Base-by-base conservation (phyloP, 2,113 vertebrate genomes). In the Brachirus orientalis region DNA sequence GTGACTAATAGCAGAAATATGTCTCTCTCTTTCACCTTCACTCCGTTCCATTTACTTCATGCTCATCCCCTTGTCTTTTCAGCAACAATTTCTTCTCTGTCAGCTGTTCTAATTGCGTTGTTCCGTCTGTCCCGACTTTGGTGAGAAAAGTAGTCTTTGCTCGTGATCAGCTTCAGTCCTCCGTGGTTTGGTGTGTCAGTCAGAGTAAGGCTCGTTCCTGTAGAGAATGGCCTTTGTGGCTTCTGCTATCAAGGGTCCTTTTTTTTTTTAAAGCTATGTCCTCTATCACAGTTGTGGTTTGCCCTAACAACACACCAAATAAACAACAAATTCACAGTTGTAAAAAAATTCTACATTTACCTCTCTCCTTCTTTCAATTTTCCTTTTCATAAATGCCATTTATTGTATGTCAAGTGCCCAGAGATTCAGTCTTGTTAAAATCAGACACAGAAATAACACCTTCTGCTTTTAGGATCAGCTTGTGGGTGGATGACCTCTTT, bases 401-500 rank as follows among this genome's bases (percentile, higher is more conserved):
- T 28, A 28, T 28, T 28, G 28, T 36, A 78, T 38, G 55, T 73
- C 64, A 67, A 74, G 66, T 78, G 67, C 82, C 79, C 83, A 67
- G 79, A 84, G 81, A 83, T 73, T 82, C 69, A 68, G 70, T 43
- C 80, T 74, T 85, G 72, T 71, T 82, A 61, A 86, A 82, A 84
- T 80, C 84, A 80, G 78, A 75, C 80, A 75, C 74, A 80, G 70
- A 86, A 83, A 89, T 79, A 82, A 90, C 83, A 86, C 72, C 85
- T 88, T 88, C 83, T 86, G 86, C 85, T 65, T 87, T 88, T 85
- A 71, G 86, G 85, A 86, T 87, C 86, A 89, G 86, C 85, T 86
- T 72, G 84, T 89, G 85, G 90, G 84, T 85, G 86, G 86, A 84
- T 88, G 86, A 91, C 86, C 84, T 87, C 86, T 80, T 80, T 84